Evolutionary conservation across 2,797 vertebrate species (phyloP), one percentile per base, ranked within the genome.

Genomic region (Valencia hispanica): DNA sequence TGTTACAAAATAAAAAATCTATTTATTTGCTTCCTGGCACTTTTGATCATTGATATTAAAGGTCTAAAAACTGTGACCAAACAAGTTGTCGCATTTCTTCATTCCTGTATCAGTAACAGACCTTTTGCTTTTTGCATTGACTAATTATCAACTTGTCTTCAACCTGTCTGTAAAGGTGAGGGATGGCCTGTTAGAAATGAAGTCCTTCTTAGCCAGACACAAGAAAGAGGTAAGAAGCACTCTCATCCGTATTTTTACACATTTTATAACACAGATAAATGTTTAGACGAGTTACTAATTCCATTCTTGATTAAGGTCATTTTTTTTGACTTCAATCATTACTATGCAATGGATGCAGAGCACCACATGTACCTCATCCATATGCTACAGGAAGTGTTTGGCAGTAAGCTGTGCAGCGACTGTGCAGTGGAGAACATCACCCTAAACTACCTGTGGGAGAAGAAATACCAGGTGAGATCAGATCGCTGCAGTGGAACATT

Each of bases 311-410:
- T 61, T 48, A 17, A 99, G 95, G 94, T 97, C 0, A 88, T 99
- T 83, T 98, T 99, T 87, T 88, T 99, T 87, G 98, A 99, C 92
- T 99, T 99, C 89, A 99, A 99, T 93, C 98, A 99, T 85, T 97
- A 99, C 91, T 99, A 99, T 0, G 97, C 96, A 63, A 99, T 99
- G 98, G 95, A 95, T 0, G 84, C 95, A 27, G 90, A 92, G 80
- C 97, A 99, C 90, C 98, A 99, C 73, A 78, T 65, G 59, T 96
- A 96, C 90, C 94, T 99, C 83, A 94, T 97, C 84, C 90, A 72
- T 83, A 96, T 95, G 93, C 96, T 99, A 69, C 94, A 85, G 83
- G 95, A 97, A 48, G 96, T 96, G 27, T 99, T 99, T 90, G 96
- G 96, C 82, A 93, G 84, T 72, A 99, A 96, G 89, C 95, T 99